Percentiles rank a stretch among this genome's conserved stretches.
Evolutionary conservation across 2,888 invertebrate species (phyloP).

Genomic region (Nymphalis polychloros): DNA sequence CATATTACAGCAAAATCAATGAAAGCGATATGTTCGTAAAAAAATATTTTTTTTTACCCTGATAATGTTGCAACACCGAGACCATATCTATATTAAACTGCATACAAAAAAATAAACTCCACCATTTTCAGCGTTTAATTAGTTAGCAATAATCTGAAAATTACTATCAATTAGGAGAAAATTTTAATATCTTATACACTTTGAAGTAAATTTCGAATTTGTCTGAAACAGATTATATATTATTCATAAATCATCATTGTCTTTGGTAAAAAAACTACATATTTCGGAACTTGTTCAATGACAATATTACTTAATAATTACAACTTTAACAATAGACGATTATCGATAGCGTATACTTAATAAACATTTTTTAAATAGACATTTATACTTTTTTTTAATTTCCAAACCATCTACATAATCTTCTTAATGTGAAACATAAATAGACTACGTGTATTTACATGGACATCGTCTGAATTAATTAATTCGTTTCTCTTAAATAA

Average conservation of each 20-base stretch:
- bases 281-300: not conserved
- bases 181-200: too few relatives aligned
- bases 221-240: not conserved
- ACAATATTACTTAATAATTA: not conserved
- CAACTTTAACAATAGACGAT: not conserved
- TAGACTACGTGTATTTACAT: slow-evolving; percentile 25
- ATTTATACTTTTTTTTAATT: slow-evolving; percentile 4
- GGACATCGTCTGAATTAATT: slow-evolving; percentile 12
- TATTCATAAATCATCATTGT: not conserved
- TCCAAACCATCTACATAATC: not conserved
- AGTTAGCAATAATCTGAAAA: too few relatives aligned
- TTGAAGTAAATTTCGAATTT: too few relatives aligned
- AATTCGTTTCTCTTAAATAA: slow-evolving; percentile 3
- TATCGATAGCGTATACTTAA: not conserved
- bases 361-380: not conserved
- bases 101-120: too few relatives aligned
- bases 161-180: too few relatives aligned
- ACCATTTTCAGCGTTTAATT: too few relatives aligned
- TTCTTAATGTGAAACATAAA: not conserved
- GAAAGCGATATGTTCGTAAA: too few relatives aligned
- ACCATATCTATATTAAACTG: too few relatives aligned
- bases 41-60: too few relatives aligned
- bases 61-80: too few relatives aligned
- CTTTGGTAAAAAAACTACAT: slow-evolving; percentile 2
- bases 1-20: too few relatives aligned